Evolutionary conservation across 2,888 invertebrate species (phyloP), one percentile per base, ranked within the genome.

Genomic region (Euproctis similis): DNA sequence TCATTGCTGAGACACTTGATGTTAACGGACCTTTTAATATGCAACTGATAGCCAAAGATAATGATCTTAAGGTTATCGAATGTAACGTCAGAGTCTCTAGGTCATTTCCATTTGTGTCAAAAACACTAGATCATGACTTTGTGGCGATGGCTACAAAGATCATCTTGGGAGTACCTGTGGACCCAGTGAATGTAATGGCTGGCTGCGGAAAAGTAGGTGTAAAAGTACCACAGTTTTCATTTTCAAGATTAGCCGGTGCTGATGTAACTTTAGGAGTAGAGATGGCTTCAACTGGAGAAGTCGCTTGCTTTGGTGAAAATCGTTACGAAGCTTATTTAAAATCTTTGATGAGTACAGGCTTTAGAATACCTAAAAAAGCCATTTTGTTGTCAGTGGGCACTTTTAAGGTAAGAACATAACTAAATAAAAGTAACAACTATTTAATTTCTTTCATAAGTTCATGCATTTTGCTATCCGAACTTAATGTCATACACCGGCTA

Each of bases 221-320:
- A 2, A 98, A 98, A 87, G 98, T 98, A 1, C 97, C 99, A 0
- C 98, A 98, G 59, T 99, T 99, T 75, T 98, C 98, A 2, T 99
- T 99, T 73, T 96, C 98, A 1, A 89, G 99, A 46, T 87, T 99
- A 30, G 94, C 96, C 24, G 99, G 97, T 4, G 99, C 99, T 16
- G 99, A 99, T 84, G 98, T 98, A 2, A 95, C 95, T 80, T 85
- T 98, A 50, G 99, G 99, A 0, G 99, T 99, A 1, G 99, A 99
- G 86, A 99, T 99, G 99, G 96, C 98, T 1, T 98, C 98, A 1
- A 99, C 99, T 0, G 99, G 99, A 16, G 99, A 99, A 86, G 99
- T 99, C 1, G 99, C 98, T n/a, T 97, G 99, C 78, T 99, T 99
- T 69, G 99, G 99, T 3, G 96, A 97, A 63, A 95, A 98, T 73